Percentiles rank a stretch among this genome's conserved stretches.
Evolutionary conservation across 2,113 vertebrate genomes (phyloP).

Genomic region (Trematocara macrostoma): DNA sequence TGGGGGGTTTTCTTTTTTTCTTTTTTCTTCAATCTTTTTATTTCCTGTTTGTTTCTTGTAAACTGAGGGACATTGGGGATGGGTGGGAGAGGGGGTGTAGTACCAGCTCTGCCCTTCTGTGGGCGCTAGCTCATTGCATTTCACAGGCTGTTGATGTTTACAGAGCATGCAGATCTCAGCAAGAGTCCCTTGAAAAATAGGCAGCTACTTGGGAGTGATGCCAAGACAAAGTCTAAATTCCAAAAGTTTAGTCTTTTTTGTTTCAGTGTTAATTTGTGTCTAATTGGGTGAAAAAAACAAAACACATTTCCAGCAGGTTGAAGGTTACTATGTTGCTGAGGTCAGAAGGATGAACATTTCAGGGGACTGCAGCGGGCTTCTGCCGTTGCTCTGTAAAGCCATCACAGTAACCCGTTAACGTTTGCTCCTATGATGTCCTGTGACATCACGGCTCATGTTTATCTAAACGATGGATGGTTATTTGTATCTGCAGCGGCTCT

Average conservation of each 20-base stretch:
- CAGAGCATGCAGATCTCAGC: constrained; percentile 14
- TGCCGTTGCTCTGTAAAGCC: constrained; percentile 27
- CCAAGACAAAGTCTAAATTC: not conserved
- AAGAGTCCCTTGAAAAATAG: constrained; percentile 23
- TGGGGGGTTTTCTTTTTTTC: constrained; percentile 57
- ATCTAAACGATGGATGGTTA: not conserved
- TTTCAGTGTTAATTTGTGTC: not conserved
- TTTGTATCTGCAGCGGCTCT: constrained; percentile 19
- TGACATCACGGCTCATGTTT: constrained; percentile 8
- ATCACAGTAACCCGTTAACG: not conserved
- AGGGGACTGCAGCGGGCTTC: constrained; percentile 22
- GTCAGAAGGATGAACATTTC: constrained; percentile 4
- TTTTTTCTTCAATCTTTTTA: constrained; percentile 53
- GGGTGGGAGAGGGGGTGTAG: constrained; percentile 39
- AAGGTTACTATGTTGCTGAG: constrained; percentile 1
- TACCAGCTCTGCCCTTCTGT: constrained; percentile 48
- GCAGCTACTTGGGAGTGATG: constrained; percentile 59
- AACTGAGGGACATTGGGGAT: constrained; percentile 58
- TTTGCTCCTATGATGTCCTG: not conserved
- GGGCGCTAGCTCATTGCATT: constrained; percentile 50
- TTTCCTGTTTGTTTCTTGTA: constrained; percentile 70
- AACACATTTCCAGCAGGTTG: not conserved
- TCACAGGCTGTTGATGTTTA: constrained; percentile 5
- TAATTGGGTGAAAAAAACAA: not conserved
- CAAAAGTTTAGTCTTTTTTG: not conserved